A percentile compares a stretch with the other conserved stretches of the same genome.
Evolutionary conservation across 2,113 vertebrate genomes (phyloP).

Genomic region (Furnarius figulus): DNA sequence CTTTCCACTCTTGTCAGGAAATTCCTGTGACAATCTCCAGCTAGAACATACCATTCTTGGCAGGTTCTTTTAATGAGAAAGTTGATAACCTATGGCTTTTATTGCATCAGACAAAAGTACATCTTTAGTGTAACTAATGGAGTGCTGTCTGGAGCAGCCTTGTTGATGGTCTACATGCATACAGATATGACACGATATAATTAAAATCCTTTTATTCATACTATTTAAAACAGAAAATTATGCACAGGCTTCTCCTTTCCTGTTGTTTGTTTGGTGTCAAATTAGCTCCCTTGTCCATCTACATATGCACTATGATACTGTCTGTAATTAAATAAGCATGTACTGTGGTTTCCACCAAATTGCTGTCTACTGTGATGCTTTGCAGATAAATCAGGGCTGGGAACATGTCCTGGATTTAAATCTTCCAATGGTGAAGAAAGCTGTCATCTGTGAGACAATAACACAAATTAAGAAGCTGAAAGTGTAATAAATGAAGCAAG

Average conservation of each 20-base stretch:
- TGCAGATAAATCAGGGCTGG: background rate
- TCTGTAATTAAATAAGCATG: constrained; percentile 17
- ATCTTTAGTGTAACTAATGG: background rate
- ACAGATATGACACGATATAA: background rate
- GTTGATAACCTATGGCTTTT: background rate
- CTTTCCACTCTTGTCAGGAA: background rate
- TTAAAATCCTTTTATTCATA: constrained; percentile 6
- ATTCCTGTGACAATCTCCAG: background rate
- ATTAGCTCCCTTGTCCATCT: constrained; percentile 11
- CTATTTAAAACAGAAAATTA: constrained; percentile 3
- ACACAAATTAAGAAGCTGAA: background rate
- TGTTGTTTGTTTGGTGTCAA: constrained; percentile 7
- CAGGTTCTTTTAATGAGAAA: background rate
- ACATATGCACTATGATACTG: background rate
- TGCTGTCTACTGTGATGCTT: background rate
- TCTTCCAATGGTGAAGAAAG: background rate
- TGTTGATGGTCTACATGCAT: background rate
- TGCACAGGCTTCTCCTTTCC: background rate
- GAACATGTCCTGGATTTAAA: background rate
- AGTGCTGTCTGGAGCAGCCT: background rate
- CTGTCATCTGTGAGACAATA: background rate
- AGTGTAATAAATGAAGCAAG: background rate
- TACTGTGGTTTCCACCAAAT: background rate
- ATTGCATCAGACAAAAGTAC: background rate
- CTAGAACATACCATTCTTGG: background rate